Percentiles rank a stretch among this genome's conserved stretches.
These are phyloP conservation scores for Myioborus melanocephalus DNA, from an alignment of 2,797 vertebrate genomes.

Conservation along the genomic window DNA sequence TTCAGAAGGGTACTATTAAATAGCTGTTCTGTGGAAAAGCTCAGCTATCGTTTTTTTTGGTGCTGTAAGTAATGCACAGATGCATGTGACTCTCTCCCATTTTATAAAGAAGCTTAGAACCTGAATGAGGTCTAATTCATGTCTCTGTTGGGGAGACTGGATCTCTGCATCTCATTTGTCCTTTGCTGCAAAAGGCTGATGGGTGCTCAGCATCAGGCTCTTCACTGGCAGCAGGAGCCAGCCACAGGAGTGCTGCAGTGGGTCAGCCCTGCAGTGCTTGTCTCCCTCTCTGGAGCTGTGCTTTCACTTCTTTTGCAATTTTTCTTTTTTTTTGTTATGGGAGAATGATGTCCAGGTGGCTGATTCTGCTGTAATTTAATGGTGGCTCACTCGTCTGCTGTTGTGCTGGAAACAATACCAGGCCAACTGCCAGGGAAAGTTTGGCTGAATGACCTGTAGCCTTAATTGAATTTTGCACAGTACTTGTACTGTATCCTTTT, in stretches of 20 bases:
- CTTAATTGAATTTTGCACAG: slow-evolving; percentile 15
- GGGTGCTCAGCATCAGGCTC: not conserved
- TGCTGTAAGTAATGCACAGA: not conserved
- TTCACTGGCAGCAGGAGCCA: not conserved
- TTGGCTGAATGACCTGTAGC: slow-evolving; percentile 10
- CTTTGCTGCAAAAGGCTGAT: not conserved
- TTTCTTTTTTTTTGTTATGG: not conserved
- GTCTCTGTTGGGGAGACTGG: not conserved
- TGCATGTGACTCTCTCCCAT: not conserved
- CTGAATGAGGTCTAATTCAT: not conserved
- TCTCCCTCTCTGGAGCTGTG: not conserved
- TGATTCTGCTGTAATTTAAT: slow-evolving; percentile 33
- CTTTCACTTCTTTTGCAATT: not conserved
- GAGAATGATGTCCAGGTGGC: slow-evolving; percentile 38
- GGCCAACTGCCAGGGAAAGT: slow-evolving; percentile 16
- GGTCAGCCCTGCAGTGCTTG: not conserved
- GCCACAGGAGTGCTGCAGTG: not conserved
- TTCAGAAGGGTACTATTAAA: not conserved
- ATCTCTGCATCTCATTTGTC: rapidly evolving
- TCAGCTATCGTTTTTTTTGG: not conserved
- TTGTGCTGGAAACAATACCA: slow-evolving; percentile 22
- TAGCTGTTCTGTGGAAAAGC: not conserved
- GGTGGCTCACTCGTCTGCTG: slow-evolving; percentile 24
- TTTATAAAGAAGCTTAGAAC: not conserved
- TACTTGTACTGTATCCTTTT: not conserved